A percentile compares a stretch with the other conserved stretches of the same genome.
Evolutionary conservation across 2,797 vertebrate genomes (phyloP).

Genomic region (Notoglanidium macrostoma): DNA sequence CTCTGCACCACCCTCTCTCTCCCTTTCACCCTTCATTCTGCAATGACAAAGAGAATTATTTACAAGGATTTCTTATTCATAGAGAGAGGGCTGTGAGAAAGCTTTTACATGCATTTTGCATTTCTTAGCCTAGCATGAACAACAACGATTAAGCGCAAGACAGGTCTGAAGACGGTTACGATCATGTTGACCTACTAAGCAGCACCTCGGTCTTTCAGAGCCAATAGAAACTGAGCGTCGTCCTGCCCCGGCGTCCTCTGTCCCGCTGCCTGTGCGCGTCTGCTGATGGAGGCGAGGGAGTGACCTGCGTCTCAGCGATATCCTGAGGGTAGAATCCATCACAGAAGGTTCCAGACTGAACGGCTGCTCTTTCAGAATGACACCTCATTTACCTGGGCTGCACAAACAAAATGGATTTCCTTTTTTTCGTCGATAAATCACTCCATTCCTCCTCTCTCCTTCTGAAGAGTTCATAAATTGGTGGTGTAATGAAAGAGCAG

Average conservation of each 20-base stretch:
- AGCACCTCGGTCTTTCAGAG: constrained; percentile 27
- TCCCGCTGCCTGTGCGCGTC: constrained; percentile 6
- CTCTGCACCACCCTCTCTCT: neutral
- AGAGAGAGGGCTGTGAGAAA: neutral
- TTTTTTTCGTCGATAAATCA: constrained; percentile 56
- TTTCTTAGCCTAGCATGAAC: neutral
- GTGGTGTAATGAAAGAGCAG: constrained; percentile 51
- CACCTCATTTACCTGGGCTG: constrained; percentile 67
- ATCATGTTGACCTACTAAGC: constrained; percentile 41
- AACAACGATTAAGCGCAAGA: neutral
- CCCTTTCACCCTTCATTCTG: neutral
- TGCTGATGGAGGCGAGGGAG: constrained; percentile 29
- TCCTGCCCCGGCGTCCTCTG: neutral
- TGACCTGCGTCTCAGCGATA: constrained; percentile 29
- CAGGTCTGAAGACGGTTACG: neutral
- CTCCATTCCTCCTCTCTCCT: constrained; percentile 45
- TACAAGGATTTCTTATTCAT: neutral
- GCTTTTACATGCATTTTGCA: neutral
- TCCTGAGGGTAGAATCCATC: constrained; percentile 56
- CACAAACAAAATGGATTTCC: constrained; percentile 64
- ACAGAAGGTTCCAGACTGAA: constrained; percentile 49
- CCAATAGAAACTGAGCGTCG: constrained; percentile 29
- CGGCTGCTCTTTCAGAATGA: constrained; percentile 52
- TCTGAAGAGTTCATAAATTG: constrained; percentile 48
- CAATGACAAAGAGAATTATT: neutral